A percentile compares a stretch with the other conserved stretches of the same genome.
Conservation (phyloP, 2,113 vertebrate genomes). For the Epinephelus moara region DNA sequence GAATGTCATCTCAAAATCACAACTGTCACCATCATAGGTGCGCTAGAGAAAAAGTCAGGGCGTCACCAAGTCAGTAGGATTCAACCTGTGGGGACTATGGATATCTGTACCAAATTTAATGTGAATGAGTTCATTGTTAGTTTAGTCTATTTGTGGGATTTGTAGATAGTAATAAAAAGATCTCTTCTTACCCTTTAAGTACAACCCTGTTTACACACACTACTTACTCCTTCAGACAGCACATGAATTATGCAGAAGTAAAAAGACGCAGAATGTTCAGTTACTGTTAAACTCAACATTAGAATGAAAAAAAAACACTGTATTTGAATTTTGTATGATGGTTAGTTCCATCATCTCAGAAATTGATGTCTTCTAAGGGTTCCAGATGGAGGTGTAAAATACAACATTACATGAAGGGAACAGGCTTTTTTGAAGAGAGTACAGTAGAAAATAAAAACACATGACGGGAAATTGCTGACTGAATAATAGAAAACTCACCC, state of each 20-base stretch:
- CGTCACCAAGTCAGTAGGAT: not conserved
- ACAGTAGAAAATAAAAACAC: not conserved
- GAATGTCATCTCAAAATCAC: not conserved
- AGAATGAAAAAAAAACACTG: not conserved
- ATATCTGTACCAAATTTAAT: not conserved
- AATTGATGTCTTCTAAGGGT: not conserved
- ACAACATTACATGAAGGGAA: not conserved
- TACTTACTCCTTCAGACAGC: slow-evolving; percentile 14
- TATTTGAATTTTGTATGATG: not conserved
- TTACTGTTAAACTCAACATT: slow-evolving; percentile 1
- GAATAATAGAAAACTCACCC: not conserved
- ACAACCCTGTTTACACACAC: not conserved
- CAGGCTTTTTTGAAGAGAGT: not conserved
- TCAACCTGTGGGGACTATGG: not conserved
- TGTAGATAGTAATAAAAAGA: slow-evolving; percentile 1
- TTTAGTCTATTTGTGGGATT: not conserved
- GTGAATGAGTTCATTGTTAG: not conserved
- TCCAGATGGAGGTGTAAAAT: slow-evolving; percentile 6
- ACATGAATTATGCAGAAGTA: slow-evolving; percentile 5
- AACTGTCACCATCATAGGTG: not conserved
- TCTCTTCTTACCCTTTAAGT: not conserved
- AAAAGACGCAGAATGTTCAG: not conserved
- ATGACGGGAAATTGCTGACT: not conserved
- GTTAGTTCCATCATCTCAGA: not conserved
- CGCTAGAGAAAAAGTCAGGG: not conserved